Base-by-base conservation (phyloP, 2,113 vertebrate species). In the Protobothrops mucrosquamatus region DNA sequence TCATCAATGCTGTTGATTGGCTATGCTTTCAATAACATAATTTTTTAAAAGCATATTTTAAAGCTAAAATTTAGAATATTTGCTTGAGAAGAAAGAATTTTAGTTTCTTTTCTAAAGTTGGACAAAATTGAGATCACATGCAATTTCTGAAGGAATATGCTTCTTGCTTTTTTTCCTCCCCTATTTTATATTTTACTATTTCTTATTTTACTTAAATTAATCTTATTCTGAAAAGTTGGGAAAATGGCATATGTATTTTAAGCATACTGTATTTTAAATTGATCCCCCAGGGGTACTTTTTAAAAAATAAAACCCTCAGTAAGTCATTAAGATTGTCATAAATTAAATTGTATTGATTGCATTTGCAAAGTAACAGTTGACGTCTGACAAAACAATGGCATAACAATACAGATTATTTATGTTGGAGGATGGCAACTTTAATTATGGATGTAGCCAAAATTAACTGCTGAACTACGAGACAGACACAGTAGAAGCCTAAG, bases 361-460 rank as follows among this genome's bases (percentile, higher is more conserved):
- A 18, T 23, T 12, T 89, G 34, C 20, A 92, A 93, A 93, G 52
- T 51, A n/a, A 26, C 90, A 85, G 74, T 24, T 23, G 29, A 94
- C 89, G 0, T 46, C 51, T 23, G 0, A 1, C 54, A 93, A 43
- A 88, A 93, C 59, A 26, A 15, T 91, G 2, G 39, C 92, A 74
- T 57, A 20, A 6, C 23, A 24, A n/a, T 91, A 88, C 15, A 0
- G 89, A 6, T 88, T 46, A 24, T 87, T 93, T 14, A 56, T 26
- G 2, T 24, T 95, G 46, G 7, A 34, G 55, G 56, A 34, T 10
- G 0, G 15, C 29, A 24, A 87, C 8, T 24, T 86, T 85, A 1
- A 74, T 81, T 81, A 54, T 22, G 2, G 46, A 14, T 93, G 10
- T 74, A 92, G 92, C 6, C 0, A 0, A 0, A 92, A 24, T 88